These are phyloP conservation scores for Microctonus hyperodae DNA, from an alignment of 2,888 invertebrate genomes.

Conservation along the genomic window DNA sequence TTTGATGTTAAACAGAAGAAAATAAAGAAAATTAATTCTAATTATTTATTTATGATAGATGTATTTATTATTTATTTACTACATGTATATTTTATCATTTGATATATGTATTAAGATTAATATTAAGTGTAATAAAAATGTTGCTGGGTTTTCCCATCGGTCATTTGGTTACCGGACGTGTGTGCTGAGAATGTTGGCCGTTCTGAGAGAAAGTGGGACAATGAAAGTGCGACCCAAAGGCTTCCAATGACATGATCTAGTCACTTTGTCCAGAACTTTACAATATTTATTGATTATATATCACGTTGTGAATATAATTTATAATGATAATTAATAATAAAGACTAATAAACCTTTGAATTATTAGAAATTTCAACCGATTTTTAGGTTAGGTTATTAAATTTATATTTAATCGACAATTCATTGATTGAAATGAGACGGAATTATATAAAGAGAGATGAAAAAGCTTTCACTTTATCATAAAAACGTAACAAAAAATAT, in stretches of 20 bases:
- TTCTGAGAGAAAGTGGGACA: conserved; percentile 59
- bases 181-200: conserved; percentile 15
- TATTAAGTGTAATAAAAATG: background rate
- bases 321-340: too few species aligned
- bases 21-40: too few species aligned
- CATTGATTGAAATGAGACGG: background rate
- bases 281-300: background rate
- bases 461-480: background rate
- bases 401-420: background rate
- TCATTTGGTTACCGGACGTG: conserved; percentile 13
- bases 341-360: too few species aligned
- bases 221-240: conserved; percentile 60
- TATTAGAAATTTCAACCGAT: too few species aligned
- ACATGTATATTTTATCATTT: background rate
- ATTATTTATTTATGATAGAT: background rate
- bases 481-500: background rate
- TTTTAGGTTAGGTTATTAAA: too few species aligned
- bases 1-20: conserved; percentile 52
- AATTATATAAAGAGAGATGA: background rate
- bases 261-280: conserved; percentile 8
- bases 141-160: background rate
- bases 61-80: background rate
- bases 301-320: background rate
- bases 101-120: background rate
- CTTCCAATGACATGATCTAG: conserved; percentile 40